These are phyloP conservation scores for Portunus trituberculatus DNA, from an alignment of 1,140 invertebrate species.

Conservation along the genomic window DNA sequence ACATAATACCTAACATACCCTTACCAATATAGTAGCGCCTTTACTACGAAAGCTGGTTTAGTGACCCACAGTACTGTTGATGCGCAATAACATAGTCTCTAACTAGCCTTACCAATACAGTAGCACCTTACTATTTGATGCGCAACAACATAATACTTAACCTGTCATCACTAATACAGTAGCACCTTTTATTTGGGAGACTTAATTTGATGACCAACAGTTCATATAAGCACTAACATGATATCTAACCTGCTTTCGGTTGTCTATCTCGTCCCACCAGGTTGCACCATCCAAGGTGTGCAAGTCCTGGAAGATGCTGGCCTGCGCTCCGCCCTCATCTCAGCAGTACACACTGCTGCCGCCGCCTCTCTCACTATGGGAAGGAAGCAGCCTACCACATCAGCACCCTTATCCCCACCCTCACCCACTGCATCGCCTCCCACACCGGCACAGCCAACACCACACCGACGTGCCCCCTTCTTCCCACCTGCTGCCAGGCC, in stretches of 20 bases:
- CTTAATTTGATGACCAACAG: background rate
- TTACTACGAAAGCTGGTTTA: too few relatives aligned
- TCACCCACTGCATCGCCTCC: background rate
- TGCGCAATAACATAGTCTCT: too few relatives aligned
- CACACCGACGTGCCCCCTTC: background rate
- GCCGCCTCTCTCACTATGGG: background rate
- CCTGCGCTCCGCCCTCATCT: slow-evolving; percentile 50
- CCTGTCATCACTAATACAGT: background rate
- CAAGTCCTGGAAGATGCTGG: slow-evolving; percentile 44
- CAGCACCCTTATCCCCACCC: background rate
- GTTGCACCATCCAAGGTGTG: slow-evolving; percentile 67
- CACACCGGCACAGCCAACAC: background rate
- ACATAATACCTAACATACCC: background rate
- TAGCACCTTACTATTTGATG: too few relatives aligned
- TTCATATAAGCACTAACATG: background rate
- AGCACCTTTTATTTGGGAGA: background rate
- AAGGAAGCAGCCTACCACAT: background rate
- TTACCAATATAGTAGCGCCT: too few relatives aligned
- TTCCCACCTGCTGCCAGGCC: background rate
- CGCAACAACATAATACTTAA: too few relatives aligned
- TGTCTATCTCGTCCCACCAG: background rate
- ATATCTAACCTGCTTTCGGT: background rate
- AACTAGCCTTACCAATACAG: too few relatives aligned
- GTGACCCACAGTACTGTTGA: too few relatives aligned
- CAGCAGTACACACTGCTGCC: slow-evolving; percentile 48